Base-by-base conservation (phyloP, 2,797 vertebrate genomes). In the Chiroxiphia lanceolata region DNA sequence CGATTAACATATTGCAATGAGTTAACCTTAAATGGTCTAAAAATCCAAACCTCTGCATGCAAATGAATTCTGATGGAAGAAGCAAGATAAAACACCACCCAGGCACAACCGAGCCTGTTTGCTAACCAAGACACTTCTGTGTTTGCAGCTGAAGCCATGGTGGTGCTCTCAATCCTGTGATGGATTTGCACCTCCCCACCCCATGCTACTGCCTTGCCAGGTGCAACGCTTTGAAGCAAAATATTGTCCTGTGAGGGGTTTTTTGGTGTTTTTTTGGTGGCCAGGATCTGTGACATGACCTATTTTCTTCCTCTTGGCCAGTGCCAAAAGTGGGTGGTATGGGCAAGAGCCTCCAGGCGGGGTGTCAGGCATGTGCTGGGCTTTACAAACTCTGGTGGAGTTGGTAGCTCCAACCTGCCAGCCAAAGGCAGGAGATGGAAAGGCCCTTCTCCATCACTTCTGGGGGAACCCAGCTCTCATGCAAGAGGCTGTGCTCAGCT, bases 21-120 rank as follows among this genome's bases (percentile, higher is more conserved):
- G 82, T 85, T 97, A 90, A 94, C 94, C 95, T 95, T 95, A 95
- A 95, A 93, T 87, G 89, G 92, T 94, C 89, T 91, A 83, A 91
- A 92, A 89, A 80, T 64, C 64, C 89, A 87, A 93, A 92, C 22
- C 34, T 44, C 84, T 85, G 81, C 64, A 75, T 77, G 92, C 53
- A 94, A 90, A 94, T 74, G 20, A 80, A 51, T 79, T 83, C 86
- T 68, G 81, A 80, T 91, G 86, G 78, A 69, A 87, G 40, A 77
- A 84, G 50, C 1, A 2, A 94, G 87, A 89, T 51, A 72, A 87
- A 87, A 40, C 60, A 51, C 8, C 34, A 3, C 82, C 63, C 61
- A 92, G 70, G 38, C 45, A 31, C 76, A 64, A 45, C 79, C 1
- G 7, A 87, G 54, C 56, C 56, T 63, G 45, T 91, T 89, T 64